Conservation (phyloP, 2,888 invertebrate genomes). For the Galerucella calmariensis region DNA sequence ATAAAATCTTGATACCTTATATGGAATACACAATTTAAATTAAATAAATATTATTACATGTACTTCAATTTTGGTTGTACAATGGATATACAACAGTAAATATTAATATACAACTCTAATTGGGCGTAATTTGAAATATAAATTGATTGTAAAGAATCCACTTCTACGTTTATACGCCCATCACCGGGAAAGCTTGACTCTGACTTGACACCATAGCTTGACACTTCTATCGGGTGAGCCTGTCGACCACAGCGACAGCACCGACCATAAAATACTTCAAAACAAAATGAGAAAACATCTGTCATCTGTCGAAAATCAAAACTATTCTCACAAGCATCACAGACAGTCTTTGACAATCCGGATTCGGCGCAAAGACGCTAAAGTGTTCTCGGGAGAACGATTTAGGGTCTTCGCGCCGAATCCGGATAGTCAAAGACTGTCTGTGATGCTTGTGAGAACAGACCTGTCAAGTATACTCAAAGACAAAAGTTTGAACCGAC, state of each 20-base stretch:
- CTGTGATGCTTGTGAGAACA: too few species aligned
- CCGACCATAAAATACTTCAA: too few species aligned
- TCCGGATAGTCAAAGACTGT: too few species aligned
- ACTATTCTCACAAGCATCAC: too few species aligned
- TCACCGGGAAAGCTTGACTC: conserved; percentile 37
- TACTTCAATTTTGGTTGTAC: not conserved
- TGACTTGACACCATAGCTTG: too few species aligned
- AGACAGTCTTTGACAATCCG: too few species aligned
- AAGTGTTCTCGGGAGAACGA: too few species aligned
- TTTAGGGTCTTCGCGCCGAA: too few species aligned
- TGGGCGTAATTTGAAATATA: conserved; percentile 14
- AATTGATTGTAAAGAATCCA: conserved; percentile 31
- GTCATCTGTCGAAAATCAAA: conserved; percentile 26
- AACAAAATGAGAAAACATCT: conserved; percentile 21
- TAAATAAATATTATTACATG: conserved; percentile 11
- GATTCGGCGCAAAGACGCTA: too few species aligned
- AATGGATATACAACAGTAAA: not conserved
- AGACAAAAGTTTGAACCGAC: too few species aligned
- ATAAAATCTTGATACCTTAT: conserved; percentile 34
- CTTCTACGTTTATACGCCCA: conserved; percentile 40
- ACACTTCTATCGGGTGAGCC: conserved; percentile 26
- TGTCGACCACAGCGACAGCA: too few species aligned
- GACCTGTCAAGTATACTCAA: too few species aligned
- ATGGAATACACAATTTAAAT: conserved; percentile 17
- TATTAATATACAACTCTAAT: not conserved